phyloP scores from a whole-genome alignment of 2,113 vertebrate genomes.

The Rostratula benghalensis region DNA sequence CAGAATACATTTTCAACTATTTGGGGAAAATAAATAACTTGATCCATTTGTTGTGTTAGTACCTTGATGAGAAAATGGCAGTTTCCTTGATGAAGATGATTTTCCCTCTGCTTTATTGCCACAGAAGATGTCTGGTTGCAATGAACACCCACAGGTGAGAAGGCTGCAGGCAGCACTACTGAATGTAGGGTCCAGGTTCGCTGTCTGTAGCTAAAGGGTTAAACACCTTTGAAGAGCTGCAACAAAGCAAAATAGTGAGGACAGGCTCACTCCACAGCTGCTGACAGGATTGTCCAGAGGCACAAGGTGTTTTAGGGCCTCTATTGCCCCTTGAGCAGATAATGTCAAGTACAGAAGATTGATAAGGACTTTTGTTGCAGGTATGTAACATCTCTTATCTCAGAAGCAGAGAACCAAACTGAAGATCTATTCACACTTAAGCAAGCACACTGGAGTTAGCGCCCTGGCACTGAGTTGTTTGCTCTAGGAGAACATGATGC shows the following conservation, averaged over 20 bases:
- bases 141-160: neutral
- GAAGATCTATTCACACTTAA: neutral
- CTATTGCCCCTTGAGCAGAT: neutral
- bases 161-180: neutral
- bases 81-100: neutral
- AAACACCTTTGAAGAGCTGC: neutral
- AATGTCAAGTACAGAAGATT: conserved; percentile 13
- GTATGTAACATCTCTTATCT: neutral
- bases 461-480: neutral
- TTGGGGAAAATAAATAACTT: neutral
- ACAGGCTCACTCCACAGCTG: neutral
- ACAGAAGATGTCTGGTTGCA: neutral
- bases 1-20: neutral
- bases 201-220: neutral
- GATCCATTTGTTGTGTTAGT: neutral
- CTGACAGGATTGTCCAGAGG: neutral
- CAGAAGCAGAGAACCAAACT: neutral
- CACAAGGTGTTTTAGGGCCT: conserved; percentile 23
- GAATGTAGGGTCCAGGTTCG: neutral
- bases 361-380: neutral
- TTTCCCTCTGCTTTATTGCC: neutral
- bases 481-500: neutral
- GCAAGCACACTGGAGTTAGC: neutral
- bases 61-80: neutral
- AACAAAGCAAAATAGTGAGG: neutral